Base-by-base conservation (phyloP, 2,888 invertebrate genomes). In the Ramazzottius varieornatus region DNA sequence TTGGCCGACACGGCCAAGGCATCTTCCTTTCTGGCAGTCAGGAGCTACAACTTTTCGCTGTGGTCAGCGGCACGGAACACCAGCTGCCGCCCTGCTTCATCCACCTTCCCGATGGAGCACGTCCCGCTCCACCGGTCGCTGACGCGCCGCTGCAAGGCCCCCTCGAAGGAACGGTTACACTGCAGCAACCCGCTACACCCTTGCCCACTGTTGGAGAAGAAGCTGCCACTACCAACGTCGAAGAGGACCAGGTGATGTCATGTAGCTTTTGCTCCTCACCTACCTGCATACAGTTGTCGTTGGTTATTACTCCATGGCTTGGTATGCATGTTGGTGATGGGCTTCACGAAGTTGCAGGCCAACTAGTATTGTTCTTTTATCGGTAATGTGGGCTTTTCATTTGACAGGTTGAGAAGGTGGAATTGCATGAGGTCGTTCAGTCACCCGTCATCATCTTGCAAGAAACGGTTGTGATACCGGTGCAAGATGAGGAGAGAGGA, bases 401-500 rank as follows among this genome's bases (percentile, higher is more conserved):
- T n/a, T n/a, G n/a, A n/a, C n/a, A n/a, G n/a, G n/a, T n/a, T n/a
- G n/a, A n/a, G n/a, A 40, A 8, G 40, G 20, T 40, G 8, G 40
- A 40, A 20, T 20, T 40, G 40, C 40, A 40, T 8, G 40, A 40
- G 8, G 40, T 20, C 40, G 8, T 40, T 8, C n/a, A 64, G 46
- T 20, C 46, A 8, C 4, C 29, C 64, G 20, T 32, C 65, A 65
- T 32, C 63, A 16, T 64, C 32, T 13, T 32, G 63, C 32, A 20
- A 64, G 63, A 33, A 34, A 8, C 64, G 65, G 8, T 29, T 29
- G 63, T 64, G 32, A 65, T 65, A n/a, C 16, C 8, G 32, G 20
- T 65, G 65, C 2, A 32, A 4, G 46, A 46, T 4, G 66, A 66
- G 13, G 65, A 24, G 32, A 24, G n/a, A 33, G 33, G 65, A n/a